Percentiles rank a stretch among this genome's conserved stretches.
Evolutionary conservation across 1,140 invertebrate species (phyloP).

Genomic region (Pteromalus puparum): DNA sequence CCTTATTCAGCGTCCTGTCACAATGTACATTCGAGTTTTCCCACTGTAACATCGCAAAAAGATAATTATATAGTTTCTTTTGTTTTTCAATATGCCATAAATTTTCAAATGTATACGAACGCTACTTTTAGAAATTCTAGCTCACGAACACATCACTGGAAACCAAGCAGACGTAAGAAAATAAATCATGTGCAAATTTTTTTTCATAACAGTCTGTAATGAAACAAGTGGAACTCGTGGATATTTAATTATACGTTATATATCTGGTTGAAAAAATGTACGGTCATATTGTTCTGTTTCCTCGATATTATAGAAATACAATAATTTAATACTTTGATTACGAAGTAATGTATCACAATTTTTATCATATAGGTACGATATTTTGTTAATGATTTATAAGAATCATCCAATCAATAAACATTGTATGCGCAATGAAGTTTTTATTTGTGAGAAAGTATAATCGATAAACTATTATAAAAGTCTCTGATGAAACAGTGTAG

Average conservation of each 20-base stretch:
- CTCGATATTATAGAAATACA: background rate
- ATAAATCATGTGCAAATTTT: conserved; percentile 31
- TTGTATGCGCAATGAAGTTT: background rate
- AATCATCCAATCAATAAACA: background rate
- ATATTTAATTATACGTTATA: background rate
- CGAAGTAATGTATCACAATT: no score
- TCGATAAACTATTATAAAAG: background rate
- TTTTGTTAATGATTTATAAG: background rate
- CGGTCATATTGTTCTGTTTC: background rate
- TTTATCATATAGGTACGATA: no score
- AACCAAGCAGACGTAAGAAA: background rate
- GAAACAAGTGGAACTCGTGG: background rate
- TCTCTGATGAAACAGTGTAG: background rate
- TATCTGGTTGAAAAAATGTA: background rate
- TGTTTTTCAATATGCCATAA: conserved; percentile 37
- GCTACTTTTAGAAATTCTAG: conserved; percentile 41
- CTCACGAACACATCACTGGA: background rate
- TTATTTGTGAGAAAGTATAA: background rate
- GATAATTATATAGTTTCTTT: conserved; percentile 41
- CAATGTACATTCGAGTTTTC: conserved; percentile 23
- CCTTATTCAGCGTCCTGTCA: background rate
- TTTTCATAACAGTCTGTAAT: background rate
- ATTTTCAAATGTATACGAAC: conserved; percentile 8
- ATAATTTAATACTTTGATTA: no score
- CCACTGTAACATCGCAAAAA: conserved; percentile 14